phyloP scores from a whole-genome alignment of 2,797 vertebrate species.

The Botia kubotai region DNA sequence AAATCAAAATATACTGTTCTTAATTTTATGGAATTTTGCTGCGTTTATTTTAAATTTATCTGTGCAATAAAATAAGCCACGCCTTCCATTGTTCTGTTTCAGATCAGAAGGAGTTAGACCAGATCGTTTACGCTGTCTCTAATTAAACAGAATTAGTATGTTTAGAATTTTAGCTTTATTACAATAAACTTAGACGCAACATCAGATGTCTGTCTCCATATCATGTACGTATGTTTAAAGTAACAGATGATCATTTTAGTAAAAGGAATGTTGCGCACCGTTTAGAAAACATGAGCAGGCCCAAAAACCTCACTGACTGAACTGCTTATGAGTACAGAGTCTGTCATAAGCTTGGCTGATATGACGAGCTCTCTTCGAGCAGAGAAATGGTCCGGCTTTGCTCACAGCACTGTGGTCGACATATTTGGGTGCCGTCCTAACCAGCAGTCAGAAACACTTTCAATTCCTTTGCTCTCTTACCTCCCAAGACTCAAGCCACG shows the following conservation, averaged over 20 bases:
- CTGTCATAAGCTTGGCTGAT: slow-evolving; percentile 57
- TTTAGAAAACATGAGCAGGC: slow-evolving; percentile 61
- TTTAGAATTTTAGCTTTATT: slow-evolving; percentile 68
- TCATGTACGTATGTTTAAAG: slow-evolving; percentile 70
- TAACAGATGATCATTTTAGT: slow-evolving; percentile 65
- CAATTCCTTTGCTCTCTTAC: slow-evolving; percentile 33
- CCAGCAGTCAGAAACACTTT: slow-evolving; percentile 70
- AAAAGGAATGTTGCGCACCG: slow-evolving; percentile 64
- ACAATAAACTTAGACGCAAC: slow-evolving; percentile 72
- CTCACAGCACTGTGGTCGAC: slow-evolving; percentile 50
- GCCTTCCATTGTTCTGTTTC: no score
- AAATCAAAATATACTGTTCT: no score
- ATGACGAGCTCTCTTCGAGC: slow-evolving; percentile 35
- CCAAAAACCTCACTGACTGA: slow-evolving; percentile 69
- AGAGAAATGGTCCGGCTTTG: slow-evolving; percentile 48
- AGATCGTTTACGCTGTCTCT: not conserved
- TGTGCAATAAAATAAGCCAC: no score
- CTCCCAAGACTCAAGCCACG: slow-evolving; percentile 31
- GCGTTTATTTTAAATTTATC: no score
- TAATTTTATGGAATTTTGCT: no score
- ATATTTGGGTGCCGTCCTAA: slow-evolving; percentile 57
- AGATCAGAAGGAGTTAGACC: not conserved
- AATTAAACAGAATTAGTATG: slow-evolving; percentile 61
- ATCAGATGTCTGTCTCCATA: slow-evolving; percentile 69
- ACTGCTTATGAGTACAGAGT: slow-evolving; percentile 72